These are phyloP conservation scores for Corythoichthys intestinalis DNA, from an alignment of 2,113 vertebrate species.

Conservation along the genomic window DNA sequence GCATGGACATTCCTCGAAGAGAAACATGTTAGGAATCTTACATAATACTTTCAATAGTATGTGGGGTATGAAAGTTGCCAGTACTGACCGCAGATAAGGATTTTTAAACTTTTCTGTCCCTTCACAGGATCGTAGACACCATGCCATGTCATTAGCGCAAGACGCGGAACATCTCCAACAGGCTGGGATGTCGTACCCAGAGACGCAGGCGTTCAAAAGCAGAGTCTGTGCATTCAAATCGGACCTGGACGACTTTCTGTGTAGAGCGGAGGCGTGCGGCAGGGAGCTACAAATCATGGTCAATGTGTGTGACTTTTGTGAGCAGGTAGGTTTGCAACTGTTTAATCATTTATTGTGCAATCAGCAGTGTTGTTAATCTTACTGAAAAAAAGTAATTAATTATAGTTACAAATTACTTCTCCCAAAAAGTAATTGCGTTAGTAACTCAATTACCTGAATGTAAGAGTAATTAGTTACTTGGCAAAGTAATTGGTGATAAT, in stretches of 20 bases:
- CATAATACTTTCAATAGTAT: neutral
- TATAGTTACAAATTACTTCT: too few relatives aligned
- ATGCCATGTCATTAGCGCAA: slow-evolving; percentile 73
- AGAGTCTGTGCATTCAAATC: slow-evolving; percentile 71
- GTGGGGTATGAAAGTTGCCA: neutral
- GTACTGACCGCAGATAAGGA: neutral
- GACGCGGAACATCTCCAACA: slow-evolving; percentile 70
- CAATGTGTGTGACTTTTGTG: slow-evolving; percentile 77
- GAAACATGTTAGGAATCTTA: neutral
- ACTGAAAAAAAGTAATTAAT: too few relatives aligned
- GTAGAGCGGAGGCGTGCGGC: slow-evolving; percentile 75
- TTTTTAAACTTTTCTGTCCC: neutral
- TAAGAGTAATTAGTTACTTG: too few relatives aligned
- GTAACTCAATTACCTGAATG: too few relatives aligned
- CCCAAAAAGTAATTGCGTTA: too few relatives aligned
- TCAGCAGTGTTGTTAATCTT: too few relatives aligned
- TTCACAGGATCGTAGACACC: slow-evolving; percentile 76
- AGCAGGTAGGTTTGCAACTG: slow-evolving; percentile 71
- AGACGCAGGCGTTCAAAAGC: slow-evolving; percentile 67
- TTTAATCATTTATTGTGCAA: neutral
- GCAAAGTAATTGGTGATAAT: too few relatives aligned
- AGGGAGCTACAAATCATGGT: slow-evolving; percentile 75
- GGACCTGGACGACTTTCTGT: slow-evolving; percentile 76
- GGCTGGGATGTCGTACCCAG: slow-evolving; percentile 37
- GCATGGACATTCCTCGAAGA: neutral